Evolutionary conservation across 2,888 invertebrate genomes (phyloP).

Genomic region (Drosophila neonasuta): DNA sequence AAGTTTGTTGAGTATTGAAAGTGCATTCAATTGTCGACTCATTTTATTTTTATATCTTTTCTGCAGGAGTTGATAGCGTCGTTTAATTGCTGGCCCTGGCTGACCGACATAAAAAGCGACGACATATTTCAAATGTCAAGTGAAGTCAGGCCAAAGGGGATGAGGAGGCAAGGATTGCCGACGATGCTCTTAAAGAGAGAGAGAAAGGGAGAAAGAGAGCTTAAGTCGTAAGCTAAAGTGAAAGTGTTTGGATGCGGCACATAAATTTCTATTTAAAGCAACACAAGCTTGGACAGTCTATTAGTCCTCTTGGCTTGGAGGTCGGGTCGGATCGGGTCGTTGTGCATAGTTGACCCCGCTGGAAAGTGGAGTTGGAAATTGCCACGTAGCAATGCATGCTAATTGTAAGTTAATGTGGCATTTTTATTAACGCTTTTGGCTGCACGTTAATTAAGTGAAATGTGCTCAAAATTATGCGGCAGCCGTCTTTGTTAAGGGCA

Average conservation of each 20-base stretch:
- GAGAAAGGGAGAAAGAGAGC: conserved; percentile 28
- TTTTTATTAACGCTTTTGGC: conserved; percentile 68
- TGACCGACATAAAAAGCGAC: conserved; percentile 69
- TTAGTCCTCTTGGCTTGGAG: conserved; percentile 54
- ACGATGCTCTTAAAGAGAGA: conserved; percentile 1
- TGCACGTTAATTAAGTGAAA: conserved; percentile 73
- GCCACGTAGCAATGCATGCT: conserved; percentile 39
- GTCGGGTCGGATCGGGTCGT: conserved; percentile 22
- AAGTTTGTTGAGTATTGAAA: neutral
- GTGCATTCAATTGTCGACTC: conserved; percentile 18
- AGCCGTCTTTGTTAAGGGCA: conserved; percentile 50
- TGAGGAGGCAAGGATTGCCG: neutral
- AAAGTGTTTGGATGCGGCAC: conserved; percentile 53
- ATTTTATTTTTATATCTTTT: neutral
- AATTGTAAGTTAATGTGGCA: conserved; percentile 75
- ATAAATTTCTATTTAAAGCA: conserved; percentile 75
- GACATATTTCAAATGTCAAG: conserved; percentile 72
- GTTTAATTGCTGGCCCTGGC: conserved; percentile 62
- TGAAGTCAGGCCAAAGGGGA: conserved; percentile 13
- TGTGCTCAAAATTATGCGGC: conserved; percentile 64
- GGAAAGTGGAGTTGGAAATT: conserved; percentile 7
- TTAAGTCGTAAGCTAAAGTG: conserved; percentile 43
- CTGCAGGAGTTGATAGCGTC: conserved; percentile 29
- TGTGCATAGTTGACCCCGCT: conserved; percentile 32
- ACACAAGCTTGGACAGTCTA: conserved; percentile 50